Evolutionary conservation across 2,888 invertebrate genomes (phyloP), one percentile per base, ranked within the genome.

Genomic region (Stenchaetothrips biformis): DNA sequence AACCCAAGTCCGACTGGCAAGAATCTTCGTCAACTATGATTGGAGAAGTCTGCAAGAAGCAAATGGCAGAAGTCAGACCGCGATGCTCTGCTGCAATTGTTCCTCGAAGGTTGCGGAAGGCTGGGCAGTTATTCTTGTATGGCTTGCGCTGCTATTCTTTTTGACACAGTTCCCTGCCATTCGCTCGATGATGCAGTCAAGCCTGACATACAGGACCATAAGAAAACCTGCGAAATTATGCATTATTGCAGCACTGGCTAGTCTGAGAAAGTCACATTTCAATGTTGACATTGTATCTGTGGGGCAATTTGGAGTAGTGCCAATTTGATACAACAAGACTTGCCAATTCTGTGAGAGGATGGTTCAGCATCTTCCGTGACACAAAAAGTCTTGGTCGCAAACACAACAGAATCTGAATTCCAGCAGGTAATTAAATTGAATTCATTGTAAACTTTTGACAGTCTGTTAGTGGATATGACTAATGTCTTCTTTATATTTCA

Each of bases 321-420:
- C 67, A 74, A 25, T 74, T 21, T 8, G 21, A 1, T 91, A 92
- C 83, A 92, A 92, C 85, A 89, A 94, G 80, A 92, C 95, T 0
- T 96, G 97, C 86, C 93, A 95, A 84, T 89, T 97, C 81, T 97
- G 96, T 86, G 92, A 94, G 84, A 94, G 95, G 86, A 87, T 97
- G 79, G 92, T 96, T 0, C 88, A 88, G 37, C 95, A 96, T 86
- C 88, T 96, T 83, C 91, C 91, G 92, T 82, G 94, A 96, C 85
- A 89, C n/a, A n/a, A n/a, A n/a, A n/a, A n/a, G n/a, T 95, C 8
- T 86, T 97, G 47, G 89, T 94, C 48, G 92, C 96, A 25, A 95
- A 96, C 86, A 95, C 96, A 0, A 95, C 97, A 0, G 93, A 94
- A 86, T 84, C 88, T 0, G 95, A 96, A 87, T 96, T 96, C 87